Conservation (phyloP, 1,140 invertebrate genomes). For the Cydia amplana region DNA sequence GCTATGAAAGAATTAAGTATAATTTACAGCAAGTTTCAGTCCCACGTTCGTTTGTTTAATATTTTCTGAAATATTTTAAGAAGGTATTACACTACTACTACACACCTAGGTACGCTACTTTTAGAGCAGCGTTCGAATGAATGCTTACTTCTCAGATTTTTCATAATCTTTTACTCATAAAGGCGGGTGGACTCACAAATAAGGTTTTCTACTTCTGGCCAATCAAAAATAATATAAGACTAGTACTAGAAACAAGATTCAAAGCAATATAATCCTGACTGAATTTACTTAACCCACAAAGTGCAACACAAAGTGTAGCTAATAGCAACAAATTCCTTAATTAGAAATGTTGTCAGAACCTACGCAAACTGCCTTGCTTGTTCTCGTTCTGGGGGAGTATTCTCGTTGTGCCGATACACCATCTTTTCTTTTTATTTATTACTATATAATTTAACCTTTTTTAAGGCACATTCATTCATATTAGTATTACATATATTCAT, state of each 20-base stretch:
- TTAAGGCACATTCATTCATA: no score
- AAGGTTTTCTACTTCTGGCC: no score
- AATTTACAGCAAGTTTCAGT: no score
- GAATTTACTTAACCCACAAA: background rate
- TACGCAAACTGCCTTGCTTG: constrained; percentile 59
- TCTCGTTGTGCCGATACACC: background rate
- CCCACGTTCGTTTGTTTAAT: no score
- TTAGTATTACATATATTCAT: no score
- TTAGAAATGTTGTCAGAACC: constrained; percentile 52
- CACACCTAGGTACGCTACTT: no score
- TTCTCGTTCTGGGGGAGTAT: constrained; percentile 41
- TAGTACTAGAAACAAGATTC: background rate
- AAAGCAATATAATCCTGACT: background rate
- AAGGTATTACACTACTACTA: no score
- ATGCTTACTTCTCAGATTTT: background rate
- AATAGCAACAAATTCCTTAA: constrained; percentile 45
- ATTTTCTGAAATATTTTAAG: no score
- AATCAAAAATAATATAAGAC: background rate
- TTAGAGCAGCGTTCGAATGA: no score
- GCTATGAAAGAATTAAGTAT: no score
- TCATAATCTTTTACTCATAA: background rate
- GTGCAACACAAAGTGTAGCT: constrained; percentile 30
- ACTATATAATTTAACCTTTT: no score
- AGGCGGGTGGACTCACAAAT: background rate
- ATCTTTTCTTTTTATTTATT: background rate